phyloP scores from a whole-genome alignment of 2,113 vertebrate species.

The Forbesichthys agassizii region DNA sequence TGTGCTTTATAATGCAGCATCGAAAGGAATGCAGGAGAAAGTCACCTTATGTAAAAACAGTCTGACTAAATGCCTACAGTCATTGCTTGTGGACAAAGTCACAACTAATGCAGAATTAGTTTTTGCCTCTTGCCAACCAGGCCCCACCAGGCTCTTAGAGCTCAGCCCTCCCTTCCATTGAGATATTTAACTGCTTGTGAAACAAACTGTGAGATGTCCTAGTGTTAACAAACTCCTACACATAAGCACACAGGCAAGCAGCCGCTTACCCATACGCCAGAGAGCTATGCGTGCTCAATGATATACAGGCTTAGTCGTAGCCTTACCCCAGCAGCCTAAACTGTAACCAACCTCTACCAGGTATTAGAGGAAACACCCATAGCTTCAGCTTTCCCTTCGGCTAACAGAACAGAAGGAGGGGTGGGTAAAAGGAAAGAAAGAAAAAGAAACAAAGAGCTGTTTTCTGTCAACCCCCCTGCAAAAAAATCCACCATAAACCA shows the following conservation, averaged over 20 bases:
- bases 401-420: constrained; percentile 24
- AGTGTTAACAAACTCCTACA: constrained; percentile 69
- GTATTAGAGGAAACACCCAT: constrained; percentile 18
- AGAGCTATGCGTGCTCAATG: constrained; percentile 8
- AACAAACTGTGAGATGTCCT: constrained; percentile 64
- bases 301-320: not conserved
- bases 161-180: constrained; percentile 44
- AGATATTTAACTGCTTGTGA: constrained; percentile 55
- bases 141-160: constrained; percentile 45
- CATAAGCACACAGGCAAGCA: constrained; percentile 32
- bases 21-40: too few species aligned
- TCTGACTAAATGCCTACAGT: not conserved
- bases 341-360: constrained; percentile 22
- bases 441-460: constrained; percentile 4
- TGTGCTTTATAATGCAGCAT: too few species aligned
- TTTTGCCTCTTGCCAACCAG: constrained; percentile 24
- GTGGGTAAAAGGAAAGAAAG: constrained; percentile 12
- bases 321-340: constrained; percentile 11
- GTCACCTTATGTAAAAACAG: too few species aligned
- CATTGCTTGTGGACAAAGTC: constrained; percentile 32
- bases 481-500: too few species aligned
- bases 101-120: constrained; percentile 16
- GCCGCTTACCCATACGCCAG: constrained; percentile 23
- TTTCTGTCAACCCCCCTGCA: constrained; percentile 15
- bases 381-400: constrained; percentile 15